phyloP scores from a whole-genome alignment of 2,888 invertebrate genomes.

The Acronicta psi region DNA sequence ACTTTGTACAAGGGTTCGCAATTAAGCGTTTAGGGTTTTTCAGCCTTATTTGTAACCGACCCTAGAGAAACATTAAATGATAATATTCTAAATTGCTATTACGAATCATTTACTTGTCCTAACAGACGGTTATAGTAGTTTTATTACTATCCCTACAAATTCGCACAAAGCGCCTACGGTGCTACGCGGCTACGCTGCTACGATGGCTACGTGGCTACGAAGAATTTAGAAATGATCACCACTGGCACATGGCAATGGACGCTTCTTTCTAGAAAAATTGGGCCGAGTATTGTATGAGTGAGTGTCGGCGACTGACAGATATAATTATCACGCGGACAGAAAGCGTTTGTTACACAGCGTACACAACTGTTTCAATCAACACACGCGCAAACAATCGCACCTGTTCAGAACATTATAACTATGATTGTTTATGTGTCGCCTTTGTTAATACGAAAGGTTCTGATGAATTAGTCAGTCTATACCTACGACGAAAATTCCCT shows the following conservation, averaged over 20 bases:
- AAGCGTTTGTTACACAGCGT: background rate
- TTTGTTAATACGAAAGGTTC: too few relatives aligned
- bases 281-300: conserved; percentile 2
- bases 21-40: conserved; percentile 17
- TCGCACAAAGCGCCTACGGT: too few relatives aligned
- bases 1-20: conserved; percentile 2
- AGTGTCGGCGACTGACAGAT: conserved; percentile 2
- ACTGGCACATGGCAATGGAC: too few relatives aligned
- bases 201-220: background rate
- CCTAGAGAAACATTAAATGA: conserved; percentile 1
- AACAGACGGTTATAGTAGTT: too few relatives aligned
- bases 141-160: too few relatives aligned
- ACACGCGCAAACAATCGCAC: background rate
- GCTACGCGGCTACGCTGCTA: too few relatives aligned
- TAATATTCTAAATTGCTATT: background rate
- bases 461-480: too few relatives aligned
- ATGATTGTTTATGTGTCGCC: too few relatives aligned
- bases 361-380: background rate
- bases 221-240: too few relatives aligned
- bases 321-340: conserved; percentile 3
- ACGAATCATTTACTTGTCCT: too few relatives aligned
- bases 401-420: background rate
- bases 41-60: conserved; percentile 1
- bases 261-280: too few relatives aligned
- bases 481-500: too few relatives aligned